A percentile compares a stretch with the other conserved stretches of the same genome.
These are phyloP conservation scores for Eurosta solidaginis DNA, from an alignment of 1,140 invertebrate genomes.

Conservation along the genomic window DNA sequence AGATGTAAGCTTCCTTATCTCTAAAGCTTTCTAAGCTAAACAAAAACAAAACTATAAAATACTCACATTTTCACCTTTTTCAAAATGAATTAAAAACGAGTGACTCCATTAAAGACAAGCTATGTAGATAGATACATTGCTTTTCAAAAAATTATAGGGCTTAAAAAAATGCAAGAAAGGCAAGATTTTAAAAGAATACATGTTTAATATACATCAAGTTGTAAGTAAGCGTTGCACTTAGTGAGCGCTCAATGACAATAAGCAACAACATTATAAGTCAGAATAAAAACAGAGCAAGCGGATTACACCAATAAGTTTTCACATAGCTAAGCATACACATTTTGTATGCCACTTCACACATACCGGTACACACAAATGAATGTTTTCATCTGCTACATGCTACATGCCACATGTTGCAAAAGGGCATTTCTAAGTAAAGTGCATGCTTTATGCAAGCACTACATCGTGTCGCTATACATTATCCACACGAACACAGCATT, in stretches of 20 bases:
- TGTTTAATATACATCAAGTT: neutral
- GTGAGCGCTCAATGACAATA: neutral
- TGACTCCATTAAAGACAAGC: too few relatives aligned
- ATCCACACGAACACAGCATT: too few relatives aligned
- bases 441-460: slow-evolving; percentile 2
- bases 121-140: too few relatives aligned
- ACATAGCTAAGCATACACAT: neutral
- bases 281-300: neutral
- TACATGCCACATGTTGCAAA: too few relatives aligned
- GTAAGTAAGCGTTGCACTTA: slow-evolving; percentile 3
- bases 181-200: neutral
- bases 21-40: too few relatives aligned
- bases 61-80: too few relatives aligned
- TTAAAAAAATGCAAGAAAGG: neutral
- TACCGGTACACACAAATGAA: neutral
- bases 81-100: too few relatives aligned
- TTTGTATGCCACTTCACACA: neutral
- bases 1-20: too few relatives aligned
- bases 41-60: too few relatives aligned
- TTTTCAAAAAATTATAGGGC: neutral
- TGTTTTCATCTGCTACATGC: neutral
- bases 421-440: neutral
- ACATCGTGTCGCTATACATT: neutral
- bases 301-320: neutral
- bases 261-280: neutral